Evolutionary conservation across 2,113 vertebrate genomes (phyloP).

Genomic region (Pipa parva): DNA sequence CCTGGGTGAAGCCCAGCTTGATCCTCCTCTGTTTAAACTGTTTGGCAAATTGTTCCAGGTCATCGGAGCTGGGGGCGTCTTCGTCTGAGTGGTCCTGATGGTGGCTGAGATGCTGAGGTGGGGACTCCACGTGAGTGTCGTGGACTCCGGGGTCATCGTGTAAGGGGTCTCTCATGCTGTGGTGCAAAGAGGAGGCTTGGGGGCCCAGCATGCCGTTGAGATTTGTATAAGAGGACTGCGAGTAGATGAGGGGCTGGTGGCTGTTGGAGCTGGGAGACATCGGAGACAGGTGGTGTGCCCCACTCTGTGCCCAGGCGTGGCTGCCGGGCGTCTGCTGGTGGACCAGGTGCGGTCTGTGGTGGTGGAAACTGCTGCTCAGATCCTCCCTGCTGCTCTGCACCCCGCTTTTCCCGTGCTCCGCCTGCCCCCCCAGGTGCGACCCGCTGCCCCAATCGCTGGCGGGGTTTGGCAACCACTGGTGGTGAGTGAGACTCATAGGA

Average conservation of each 20-base stretch:
- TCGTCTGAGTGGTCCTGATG: slow-evolving; percentile 93
- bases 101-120: slow-evolving; percentile 79
- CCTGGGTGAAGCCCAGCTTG: slow-evolving; percentile 97
- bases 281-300: slow-evolving; percentile 82
- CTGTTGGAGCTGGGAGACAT: slow-evolving; percentile 83
- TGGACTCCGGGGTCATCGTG: slow-evolving; percentile 71
- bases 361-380: slow-evolving; percentile 76
- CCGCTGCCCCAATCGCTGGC: slow-evolving; percentile 79
- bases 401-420: slow-evolving; percentile 77
- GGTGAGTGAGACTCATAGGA: slow-evolving; percentile 87
- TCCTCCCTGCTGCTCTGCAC: slow-evolving; percentile 76
- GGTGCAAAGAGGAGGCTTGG: slow-evolving; percentile 82
- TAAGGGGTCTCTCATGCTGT: slow-evolving; percentile 84
- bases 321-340: slow-evolving; percentile 77
- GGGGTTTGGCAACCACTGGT: slow-evolving; percentile 89
- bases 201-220: slow-evolving; percentile 80
- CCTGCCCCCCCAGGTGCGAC: slow-evolving; percentile 78
- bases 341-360: slow-evolving; percentile 83
- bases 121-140: slow-evolving; percentile 75
- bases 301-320: slow-evolving; percentile 83
- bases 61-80: slow-evolving; percentile 94
- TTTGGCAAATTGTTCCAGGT: slow-evolving; percentile 98
- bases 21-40: slow-evolving; percentile 98
- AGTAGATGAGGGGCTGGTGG: slow-evolving; percentile 84
- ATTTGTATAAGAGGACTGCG: slow-evolving; percentile 77